phyloP scores from a whole-genome alignment of 37 sponge, comb jelly and placozoan species.

The Eunapius fragilis region DNA sequence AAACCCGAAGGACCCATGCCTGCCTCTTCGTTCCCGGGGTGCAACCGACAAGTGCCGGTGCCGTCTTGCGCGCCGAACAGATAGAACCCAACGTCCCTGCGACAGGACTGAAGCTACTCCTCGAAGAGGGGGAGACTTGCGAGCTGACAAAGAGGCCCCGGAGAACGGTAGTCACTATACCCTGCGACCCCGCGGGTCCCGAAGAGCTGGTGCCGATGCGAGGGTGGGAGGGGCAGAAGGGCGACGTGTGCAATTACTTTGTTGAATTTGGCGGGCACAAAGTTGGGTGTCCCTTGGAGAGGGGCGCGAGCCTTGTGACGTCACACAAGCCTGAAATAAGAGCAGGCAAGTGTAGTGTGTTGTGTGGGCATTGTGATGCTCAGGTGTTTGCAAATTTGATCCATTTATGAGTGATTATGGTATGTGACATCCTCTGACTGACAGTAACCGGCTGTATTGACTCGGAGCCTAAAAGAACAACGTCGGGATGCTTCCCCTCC shows the following conservation, averaged over 20 bases:
- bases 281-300: constrained; percentile 48
- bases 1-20: constrained; percentile 10
- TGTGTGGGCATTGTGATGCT: not conserved
- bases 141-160: constrained; percentile 59
- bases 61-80: constrained; percentile 11
- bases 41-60: not conserved
- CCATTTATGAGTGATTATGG: not conserved
- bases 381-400: not conserved
- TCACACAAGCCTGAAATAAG: constrained; percentile 17
- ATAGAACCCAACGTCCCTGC: constrained; percentile 39
- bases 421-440: not conserved
- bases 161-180: constrained; percentile 42
- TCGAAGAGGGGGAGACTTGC: constrained; percentile 57
- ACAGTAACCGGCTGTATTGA: constrained; percentile 52
- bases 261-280: constrained; percentile 53
- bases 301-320: not conserved
- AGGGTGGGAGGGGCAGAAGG: constrained; percentile 57
- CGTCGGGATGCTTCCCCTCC: constrained; percentile 42
- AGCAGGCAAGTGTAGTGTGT: constrained; percentile 23
- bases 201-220: not conserved
- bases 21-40: constrained; percentile 35
- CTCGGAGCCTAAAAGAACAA: constrained; percentile 29
- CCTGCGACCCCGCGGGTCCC: constrained; percentile 36
- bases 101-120: constrained; percentile 43
- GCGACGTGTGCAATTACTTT: constrained; percentile 48